Evolutionary conservation across 2,888 invertebrate species (phyloP).

Genomic region (Amitus sp.): DNA sequence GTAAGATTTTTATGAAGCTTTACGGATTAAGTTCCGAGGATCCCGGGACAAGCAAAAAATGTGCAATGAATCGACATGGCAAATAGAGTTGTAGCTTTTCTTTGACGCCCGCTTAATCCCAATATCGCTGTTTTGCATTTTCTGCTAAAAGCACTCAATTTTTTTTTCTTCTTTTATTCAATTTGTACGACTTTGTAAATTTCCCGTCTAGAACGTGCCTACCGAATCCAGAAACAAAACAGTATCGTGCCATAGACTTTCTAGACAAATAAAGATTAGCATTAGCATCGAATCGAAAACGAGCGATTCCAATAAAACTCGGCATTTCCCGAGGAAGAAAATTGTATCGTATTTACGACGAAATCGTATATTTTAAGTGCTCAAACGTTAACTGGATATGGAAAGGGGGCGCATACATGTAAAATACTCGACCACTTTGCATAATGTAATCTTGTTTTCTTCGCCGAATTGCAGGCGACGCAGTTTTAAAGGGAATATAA

Average conservation of each 20-base stretch:
- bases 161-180: slow-evolving; percentile 29
- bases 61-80: too few species aligned
- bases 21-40: too few species aligned
- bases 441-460: slow-evolving; percentile 46
- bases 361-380: slow-evolving; percentile 29
- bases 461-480: slow-evolving; percentile 35
- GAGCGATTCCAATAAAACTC: not conserved
- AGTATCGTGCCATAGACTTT: slow-evolving; percentile 14
- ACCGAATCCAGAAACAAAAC: slow-evolving; percentile 12
- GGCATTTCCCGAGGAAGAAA: not conserved
- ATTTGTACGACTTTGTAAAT: slow-evolving; percentile 27
- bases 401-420: slow-evolving; percentile 22
- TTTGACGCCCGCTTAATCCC: too few species aligned
- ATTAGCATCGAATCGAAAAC: not conserved
- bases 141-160: slow-evolving; percentile 36
- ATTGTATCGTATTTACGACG: slow-evolving; percentile 2
- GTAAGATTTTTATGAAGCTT: too few species aligned
- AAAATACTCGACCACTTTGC: slow-evolving; percentile 30
- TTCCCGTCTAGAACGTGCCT: slow-evolving; percentile 22
- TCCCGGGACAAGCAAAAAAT: too few species aligned
- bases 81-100: too few species aligned
- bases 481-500: slow-evolving; percentile 32
- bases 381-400: slow-evolving; percentile 12
- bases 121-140: slow-evolving; percentile 33
- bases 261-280: slow-evolving; percentile 4